Evolutionary conservation across 1,140 invertebrate genomes (phyloP).

Genomic region (Aplysia californica): DNA sequence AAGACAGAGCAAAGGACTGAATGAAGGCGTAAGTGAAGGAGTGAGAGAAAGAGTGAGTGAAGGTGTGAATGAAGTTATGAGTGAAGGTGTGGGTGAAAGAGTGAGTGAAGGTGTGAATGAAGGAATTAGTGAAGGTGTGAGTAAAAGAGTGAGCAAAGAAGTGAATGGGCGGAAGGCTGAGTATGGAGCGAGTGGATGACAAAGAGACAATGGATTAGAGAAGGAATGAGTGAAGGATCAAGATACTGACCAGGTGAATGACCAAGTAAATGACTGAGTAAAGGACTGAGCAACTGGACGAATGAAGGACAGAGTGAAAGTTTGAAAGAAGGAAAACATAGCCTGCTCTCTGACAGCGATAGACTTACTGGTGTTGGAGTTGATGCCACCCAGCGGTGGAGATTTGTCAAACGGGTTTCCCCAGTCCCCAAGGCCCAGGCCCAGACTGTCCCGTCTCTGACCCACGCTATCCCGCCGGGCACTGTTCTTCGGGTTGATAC

Average conservation of each 20-base stretch:
- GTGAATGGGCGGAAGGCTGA: background rate
- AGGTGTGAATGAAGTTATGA: background rate
- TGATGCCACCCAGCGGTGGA: background rate
- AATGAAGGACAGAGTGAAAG: background rate
- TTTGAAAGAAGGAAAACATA: background rate
- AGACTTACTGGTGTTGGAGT: constrained; percentile 15
- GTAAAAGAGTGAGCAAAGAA: background rate
- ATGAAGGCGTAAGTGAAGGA: background rate
- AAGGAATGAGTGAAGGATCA: background rate
- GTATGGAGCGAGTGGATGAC: background rate
- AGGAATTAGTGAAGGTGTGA: background rate
- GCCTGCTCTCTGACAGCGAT: background rate
- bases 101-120: background rate
- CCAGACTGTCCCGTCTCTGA: constrained; percentile 21
- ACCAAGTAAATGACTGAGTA: background rate
- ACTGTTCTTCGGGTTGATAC: constrained; percentile 51
- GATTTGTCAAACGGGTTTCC: constrained; percentile 10
- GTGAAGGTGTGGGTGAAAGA: background rate
- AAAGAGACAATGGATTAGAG: background rate
- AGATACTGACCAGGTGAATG: background rate
- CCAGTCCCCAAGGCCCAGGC: constrained; percentile 10
- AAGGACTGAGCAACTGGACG: background rate
- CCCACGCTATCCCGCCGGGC: constrained; percentile 35
- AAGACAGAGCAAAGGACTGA: background rate
- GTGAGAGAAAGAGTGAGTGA: background rate